Base-by-base conservation (phyloP, 2,113 vertebrate genomes). In the Cyprinodon variegatus region DNA sequence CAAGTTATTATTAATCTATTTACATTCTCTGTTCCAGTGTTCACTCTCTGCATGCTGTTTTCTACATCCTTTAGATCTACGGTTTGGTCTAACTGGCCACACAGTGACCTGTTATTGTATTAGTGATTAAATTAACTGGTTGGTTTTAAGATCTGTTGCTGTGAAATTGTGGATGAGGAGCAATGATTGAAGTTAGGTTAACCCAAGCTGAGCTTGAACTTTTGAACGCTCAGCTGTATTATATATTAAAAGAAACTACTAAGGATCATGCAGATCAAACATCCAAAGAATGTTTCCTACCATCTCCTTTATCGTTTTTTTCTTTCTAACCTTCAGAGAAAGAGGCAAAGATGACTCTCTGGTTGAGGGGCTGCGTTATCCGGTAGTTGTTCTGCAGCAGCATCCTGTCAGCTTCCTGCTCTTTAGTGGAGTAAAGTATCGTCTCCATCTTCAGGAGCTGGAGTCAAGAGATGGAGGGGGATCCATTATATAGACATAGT, bases 301-400 rank as follows among this genome's bases (percentile, higher is more conserved):
- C 29, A 29, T 29, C 1, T 29, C 1, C 29, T 29, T 11, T 71
- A 17, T 14, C 67, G 37, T n/a, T 29, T 15, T 69, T 11, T 46
- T 65, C 4, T 3, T 6, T 74, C 81, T 83, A 10, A 94, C 94
- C 94, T 76, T 86, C 80, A 63, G 78, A 75, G 74, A 95, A 95
- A 70, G 94, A 95, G 71, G 92, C 36, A 38, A 93, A 88, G 70
- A 94, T 38, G 4, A 89, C 76, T 69, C 94, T 90, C 82, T 91
- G 81, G 88, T 95, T 94, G 79, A 94, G 91, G 1, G 87, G 88
- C 67, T 95, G 94, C 3, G 93, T 90, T 12, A 57, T 15, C 0
- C 94, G 92, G 73, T 86, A 94, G 78, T 95, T 95, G 86, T 94
- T 88, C 88, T 93, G 92, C 73, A 95, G 88, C 72, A 83, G 81